A percentile compares a stretch with the other conserved stretches of the same genome.
Evolutionary conservation across 2,113 vertebrate species (phyloP).

Genomic region (Spheniscus mendiculus): DNA sequence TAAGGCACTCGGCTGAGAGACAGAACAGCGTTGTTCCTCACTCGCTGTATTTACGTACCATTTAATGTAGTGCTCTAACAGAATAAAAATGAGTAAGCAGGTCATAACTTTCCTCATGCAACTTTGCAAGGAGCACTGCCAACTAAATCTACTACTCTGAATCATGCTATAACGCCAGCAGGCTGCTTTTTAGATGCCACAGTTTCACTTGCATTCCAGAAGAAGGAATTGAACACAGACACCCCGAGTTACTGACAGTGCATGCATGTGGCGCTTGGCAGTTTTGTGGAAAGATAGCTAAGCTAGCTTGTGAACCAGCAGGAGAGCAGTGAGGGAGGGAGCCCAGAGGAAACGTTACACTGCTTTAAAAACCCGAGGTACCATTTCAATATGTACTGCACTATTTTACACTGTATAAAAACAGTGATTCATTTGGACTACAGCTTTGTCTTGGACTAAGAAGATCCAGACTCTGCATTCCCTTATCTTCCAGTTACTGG

Average conservation of each 20-base stretch:
- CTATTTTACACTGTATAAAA: background rate
- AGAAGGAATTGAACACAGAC: background rate
- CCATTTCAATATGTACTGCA: background rate
- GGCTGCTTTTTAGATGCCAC: background rate
- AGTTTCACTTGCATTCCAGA: background rate
- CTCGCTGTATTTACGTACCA: background rate
- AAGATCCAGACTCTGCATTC: background rate
- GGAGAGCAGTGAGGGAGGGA: background rate
- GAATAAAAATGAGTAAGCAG: background rate
- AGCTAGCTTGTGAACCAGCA: background rate
- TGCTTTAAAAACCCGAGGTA: background rate
- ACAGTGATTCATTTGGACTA: background rate
- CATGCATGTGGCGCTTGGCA: background rate
- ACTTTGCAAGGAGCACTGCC: background rate
- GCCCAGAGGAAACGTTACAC: background rate
- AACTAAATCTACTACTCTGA: background rate
- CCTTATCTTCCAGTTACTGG: background rate
- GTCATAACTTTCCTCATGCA: background rate
- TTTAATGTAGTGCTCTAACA: background rate
- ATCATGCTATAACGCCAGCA: fast-evolving
- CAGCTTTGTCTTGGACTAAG: background rate
- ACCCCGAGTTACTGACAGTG: fast-evolving
- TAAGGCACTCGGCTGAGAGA: background rate
- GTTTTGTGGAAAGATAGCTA: background rate
- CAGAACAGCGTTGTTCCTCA: background rate